Conservation (phyloP, 1,140 invertebrate genomes). For the Cydia strobilella region DNA sequence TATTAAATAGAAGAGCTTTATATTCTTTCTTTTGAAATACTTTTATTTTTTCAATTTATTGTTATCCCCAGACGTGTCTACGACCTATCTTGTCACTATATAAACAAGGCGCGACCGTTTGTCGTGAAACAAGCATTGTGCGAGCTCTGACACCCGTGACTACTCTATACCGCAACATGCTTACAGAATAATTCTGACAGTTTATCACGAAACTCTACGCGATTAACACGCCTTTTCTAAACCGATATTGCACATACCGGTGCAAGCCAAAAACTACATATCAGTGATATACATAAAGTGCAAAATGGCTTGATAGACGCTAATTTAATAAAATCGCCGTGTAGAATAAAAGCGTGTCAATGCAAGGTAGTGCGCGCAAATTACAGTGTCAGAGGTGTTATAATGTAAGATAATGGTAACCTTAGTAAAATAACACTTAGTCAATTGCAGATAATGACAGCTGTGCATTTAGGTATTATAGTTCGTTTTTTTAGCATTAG, state of each 20-base stretch:
- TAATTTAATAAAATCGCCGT: conserved; percentile 24
- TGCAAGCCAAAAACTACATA: not conserved
- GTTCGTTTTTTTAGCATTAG: too few species aligned
- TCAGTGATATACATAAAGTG: conserved; percentile 17
- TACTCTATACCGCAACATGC: conserved; percentile 8
- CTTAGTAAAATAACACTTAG: conserved; percentile 20
- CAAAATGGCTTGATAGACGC: not conserved
- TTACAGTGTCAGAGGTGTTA: conserved; percentile 29
- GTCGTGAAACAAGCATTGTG: not conserved
- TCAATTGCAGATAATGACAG: conserved; percentile 14
- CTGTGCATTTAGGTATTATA: not conserved
- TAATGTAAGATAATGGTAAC: conserved; percentile 27
- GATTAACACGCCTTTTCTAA: conserved; percentile 27
- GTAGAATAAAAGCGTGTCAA: conserved; percentile 18
- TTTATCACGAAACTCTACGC: conserved; percentile 25
- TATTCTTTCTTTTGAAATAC: too few species aligned
- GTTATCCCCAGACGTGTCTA: not conserved
- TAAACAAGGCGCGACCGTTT: not conserved
- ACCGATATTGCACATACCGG: conserved; percentile 11
- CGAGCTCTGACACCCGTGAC: conserved; percentile 4
- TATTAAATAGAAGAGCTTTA: not conserved
- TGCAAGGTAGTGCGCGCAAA: conserved; percentile 19
- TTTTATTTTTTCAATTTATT: not conserved
- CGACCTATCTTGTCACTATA: not conserved
- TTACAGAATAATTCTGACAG: conserved; percentile 19